phyloP scores from a whole-genome alignment of 2,797 vertebrate species.

The Furcifer pardalis region DNA sequence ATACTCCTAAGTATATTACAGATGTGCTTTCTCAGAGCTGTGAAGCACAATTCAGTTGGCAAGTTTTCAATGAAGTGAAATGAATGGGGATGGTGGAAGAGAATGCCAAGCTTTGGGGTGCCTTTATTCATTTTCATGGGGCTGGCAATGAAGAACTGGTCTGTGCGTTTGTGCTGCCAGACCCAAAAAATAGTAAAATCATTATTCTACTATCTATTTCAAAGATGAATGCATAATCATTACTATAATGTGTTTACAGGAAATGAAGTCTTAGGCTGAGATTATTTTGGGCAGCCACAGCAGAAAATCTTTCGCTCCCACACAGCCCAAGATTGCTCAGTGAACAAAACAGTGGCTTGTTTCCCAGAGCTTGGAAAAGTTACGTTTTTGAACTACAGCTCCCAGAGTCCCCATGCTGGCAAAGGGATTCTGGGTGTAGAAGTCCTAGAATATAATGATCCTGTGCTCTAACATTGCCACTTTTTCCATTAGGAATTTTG shows the following conservation, averaged over 20 bases:
- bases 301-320: background rate
- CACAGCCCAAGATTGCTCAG: background rate
- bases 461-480: no score
- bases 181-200: slow-evolving; percentile 59
- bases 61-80: background rate
- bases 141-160: background rate
- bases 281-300: background rate
- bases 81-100: background rate
- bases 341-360: no score
- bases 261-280: no score
- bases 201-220: slow-evolving; percentile 60
- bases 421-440: no score
- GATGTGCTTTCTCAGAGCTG: slow-evolving; percentile 51
- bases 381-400: no score
- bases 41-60: background rate
- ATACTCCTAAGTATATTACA: slow-evolving; percentile 59
- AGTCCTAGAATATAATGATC: no score
- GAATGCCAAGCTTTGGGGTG: background rate
- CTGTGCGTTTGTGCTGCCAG: background rate
- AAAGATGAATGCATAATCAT: slow-evolving; percentile 51
- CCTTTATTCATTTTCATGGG: background rate
- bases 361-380: no score
- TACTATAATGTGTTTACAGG: background rate
- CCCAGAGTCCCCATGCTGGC: no score
- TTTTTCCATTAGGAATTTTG: background rate